phyloP scores from a whole-genome alignment of 1,140 invertebrate species.

The Hylyphantes graminicola region DNA sequence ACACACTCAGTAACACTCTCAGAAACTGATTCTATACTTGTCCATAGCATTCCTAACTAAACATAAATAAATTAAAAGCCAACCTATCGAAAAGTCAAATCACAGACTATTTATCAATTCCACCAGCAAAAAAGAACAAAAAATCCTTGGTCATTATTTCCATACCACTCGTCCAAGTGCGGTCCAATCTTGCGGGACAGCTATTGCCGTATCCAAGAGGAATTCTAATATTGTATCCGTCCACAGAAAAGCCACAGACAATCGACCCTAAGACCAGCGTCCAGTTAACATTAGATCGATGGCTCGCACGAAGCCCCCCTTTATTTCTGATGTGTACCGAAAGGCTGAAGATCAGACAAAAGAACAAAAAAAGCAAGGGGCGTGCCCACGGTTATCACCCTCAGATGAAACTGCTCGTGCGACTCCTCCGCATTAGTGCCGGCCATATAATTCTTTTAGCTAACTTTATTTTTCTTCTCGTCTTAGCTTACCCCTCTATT shows the following conservation, averaged over 20 bases:
- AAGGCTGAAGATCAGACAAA: conserved; percentile 42
- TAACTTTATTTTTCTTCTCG: conserved; percentile 55
- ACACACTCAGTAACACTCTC: not conserved
- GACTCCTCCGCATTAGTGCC: conserved; percentile 52
- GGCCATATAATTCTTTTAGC: conserved; percentile 59
- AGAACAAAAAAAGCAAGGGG: conserved; percentile 5
- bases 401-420: conserved; percentile 55
- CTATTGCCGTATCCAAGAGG: conserved; percentile 12
- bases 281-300: conserved; percentile 55
- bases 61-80: too few species aligned
- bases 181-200: not conserved
- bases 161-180: too few species aligned
- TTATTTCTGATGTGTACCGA: conserved; percentile 54
- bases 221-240: conserved; percentile 53
- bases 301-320: conserved; percentile 33
- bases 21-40: too few species aligned
- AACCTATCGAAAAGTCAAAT: too few species aligned
- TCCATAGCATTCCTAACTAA: too few species aligned
- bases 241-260: conserved; percentile 40
- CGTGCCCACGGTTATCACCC: conserved; percentile 51
- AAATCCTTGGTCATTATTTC: too few species aligned
- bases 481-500: conserved; percentile 53
- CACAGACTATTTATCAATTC: too few species aligned
- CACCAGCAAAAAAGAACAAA: too few species aligned
- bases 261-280: conserved; percentile 50